Percentiles rank a stretch among this genome's conserved stretches.
Conservation (phyloP, 2,797 vertebrate genomes). For the Rallus crepitans region DNA sequence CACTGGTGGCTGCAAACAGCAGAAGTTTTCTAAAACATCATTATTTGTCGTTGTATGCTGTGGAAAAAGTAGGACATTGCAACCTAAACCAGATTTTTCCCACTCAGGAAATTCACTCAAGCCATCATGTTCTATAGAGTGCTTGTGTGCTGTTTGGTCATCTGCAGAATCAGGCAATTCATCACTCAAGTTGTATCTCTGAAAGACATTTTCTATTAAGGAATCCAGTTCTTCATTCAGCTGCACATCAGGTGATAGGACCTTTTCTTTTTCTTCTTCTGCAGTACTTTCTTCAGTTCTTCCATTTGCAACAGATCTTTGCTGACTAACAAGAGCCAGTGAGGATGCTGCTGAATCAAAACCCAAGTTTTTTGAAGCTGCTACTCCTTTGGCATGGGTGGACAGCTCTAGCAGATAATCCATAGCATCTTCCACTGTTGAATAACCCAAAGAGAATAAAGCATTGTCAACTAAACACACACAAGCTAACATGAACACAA, state of each 20-base stretch:
- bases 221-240: conserved; percentile 86
- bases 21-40: conserved; percentile 52
- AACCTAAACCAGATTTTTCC: conserved; percentile 69
- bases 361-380: conserved; percentile 72
- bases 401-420: conserved; percentile 95
- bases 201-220: conserved; percentile 85
- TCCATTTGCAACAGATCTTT: conserved; percentile 12
- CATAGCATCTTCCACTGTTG: conserved; percentile 93
- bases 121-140: not conserved
- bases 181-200: conserved; percentile 56
- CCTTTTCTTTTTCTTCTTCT: conserved; percentile 36
- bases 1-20: conserved; percentile 4
- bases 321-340: conserved; percentile 69
- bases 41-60: conserved; percentile 41
- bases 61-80: not conserved
- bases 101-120: conserved; percentile 60
- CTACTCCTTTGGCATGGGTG: conserved; percentile 82
- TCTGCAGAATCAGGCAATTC: conserved; percentile 59
- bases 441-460: conserved; percentile 52
- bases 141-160: conserved; percentile 22
- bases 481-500: not conserved
- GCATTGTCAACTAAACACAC: conserved; percentile 15
- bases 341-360: conserved; percentile 84
- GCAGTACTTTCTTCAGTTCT: not conserved
- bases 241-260: conserved; percentile 49